Percentiles rank a stretch among this genome's conserved stretches.
These are phyloP conservation scores for Geopemphigus sp. DNA, from an alignment of 1,140 invertebrate species.

Conservation along the genomic window DNA sequence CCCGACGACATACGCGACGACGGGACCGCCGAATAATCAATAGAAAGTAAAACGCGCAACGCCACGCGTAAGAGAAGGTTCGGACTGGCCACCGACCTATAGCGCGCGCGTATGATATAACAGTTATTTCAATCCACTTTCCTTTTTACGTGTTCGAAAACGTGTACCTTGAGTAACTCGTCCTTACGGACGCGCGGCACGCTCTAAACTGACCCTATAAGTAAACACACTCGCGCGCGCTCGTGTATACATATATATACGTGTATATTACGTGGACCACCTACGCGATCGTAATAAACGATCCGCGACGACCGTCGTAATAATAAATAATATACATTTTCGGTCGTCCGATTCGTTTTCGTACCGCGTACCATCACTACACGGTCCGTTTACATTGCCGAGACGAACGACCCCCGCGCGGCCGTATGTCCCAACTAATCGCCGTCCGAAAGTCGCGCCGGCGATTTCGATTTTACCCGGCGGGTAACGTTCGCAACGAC, in stretches of 20 bases:
- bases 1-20: neutral
- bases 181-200: slow-evolving; percentile 9
- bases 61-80: slow-evolving; percentile 43
- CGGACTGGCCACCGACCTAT: slow-evolving; percentile 48
- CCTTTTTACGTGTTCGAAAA: slow-evolving; percentile 47
- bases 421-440: too few relatives aligned
- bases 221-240: too few relatives aligned
- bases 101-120: slow-evolving; percentile 39
- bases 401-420: too few relatives aligned
- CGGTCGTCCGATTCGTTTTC: too few relatives aligned
- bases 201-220: neutral
- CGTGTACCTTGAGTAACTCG: slow-evolving; percentile 42
- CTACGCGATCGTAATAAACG: neutral
- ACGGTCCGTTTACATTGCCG: too few relatives aligned
- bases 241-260: too few relatives aligned
- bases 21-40: slow-evolving; percentile 36
- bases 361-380: too few relatives aligned
- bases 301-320: neutral
- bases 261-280: neutral
- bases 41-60: slow-evolving; percentile 46
- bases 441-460: too few relatives aligned
- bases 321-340: neutral
- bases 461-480: too few relatives aligned
- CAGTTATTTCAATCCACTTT: slow-evolving; percentile 49
- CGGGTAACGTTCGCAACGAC: too few relatives aligned